Evolutionary conservation across 2,797 vertebrate genomes (phyloP).

Genomic region (Onychomys torridus): DNA sequence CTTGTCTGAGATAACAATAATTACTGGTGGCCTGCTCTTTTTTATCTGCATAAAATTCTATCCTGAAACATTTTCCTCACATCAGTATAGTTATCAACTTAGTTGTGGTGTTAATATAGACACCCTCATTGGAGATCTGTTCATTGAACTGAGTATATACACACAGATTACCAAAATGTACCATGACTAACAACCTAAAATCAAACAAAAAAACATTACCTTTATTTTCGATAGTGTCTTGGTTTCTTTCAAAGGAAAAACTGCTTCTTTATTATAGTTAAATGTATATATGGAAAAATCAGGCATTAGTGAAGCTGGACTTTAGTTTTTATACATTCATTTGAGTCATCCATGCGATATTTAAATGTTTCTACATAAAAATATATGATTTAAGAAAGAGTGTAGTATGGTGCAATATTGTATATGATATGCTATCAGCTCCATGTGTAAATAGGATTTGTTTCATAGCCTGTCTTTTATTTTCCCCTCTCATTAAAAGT

Average conservation of each 20-base stretch:
- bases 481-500: slow-evolving; percentile 44
- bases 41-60: slow-evolving; percentile 39
- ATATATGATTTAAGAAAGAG: not conserved
- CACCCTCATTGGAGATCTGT: not conserved
- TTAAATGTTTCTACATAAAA: not conserved
- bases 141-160: slow-evolving; percentile 20
- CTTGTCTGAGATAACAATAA: slow-evolving; percentile 27
- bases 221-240: not conserved
- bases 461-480: not conserved
- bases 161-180: not conserved
- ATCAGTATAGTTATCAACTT: not conserved
- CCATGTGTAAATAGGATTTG: not conserved
- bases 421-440: not conserved
- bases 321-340: not conserved
- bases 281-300: not conserved
- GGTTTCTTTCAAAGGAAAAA: not conserved
- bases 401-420: no score
- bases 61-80: not conserved
- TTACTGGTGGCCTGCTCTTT: not conserved
- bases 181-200: not conserved
- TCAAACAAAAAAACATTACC: not conserved
- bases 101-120: not conserved
- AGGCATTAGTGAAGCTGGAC: not conserved
- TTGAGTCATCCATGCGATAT: not conserved
- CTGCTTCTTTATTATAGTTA: not conserved